A percentile compares a stretch with the other conserved stretches of the same genome.
Evolutionary conservation across 1,140 invertebrate genomes (phyloP).

Genomic region (Drosophila gunungcola): DNA sequence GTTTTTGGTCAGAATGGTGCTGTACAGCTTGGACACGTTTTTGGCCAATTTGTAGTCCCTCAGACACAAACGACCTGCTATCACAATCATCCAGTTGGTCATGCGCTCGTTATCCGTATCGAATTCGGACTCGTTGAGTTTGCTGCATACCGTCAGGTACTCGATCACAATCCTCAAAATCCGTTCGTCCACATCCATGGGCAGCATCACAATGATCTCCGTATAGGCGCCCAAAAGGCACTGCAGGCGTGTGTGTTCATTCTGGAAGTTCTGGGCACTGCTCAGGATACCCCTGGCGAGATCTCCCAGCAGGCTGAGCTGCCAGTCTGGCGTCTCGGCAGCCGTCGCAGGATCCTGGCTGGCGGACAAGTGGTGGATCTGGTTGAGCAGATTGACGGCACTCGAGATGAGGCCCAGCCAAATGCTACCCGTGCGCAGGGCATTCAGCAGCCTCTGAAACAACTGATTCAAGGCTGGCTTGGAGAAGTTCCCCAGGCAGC

Average conservation of each 20-base stretch:
- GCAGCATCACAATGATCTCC: constrained; percentile 66
- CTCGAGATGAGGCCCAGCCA: constrained; percentile 65
- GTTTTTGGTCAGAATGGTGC: constrained; percentile 60
- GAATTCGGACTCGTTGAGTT: constrained; percentile 63
- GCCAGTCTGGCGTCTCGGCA: constrained; percentile 34
- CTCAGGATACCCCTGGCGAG: constrained; percentile 23
- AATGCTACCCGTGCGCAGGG: constrained; percentile 53
- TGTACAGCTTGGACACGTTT: constrained; percentile 55
- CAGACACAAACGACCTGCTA: constrained; percentile 65
- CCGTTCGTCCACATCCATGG: constrained; percentile 19
- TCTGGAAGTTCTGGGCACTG: constrained; percentile 45
- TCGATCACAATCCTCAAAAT: constrained; percentile 66
- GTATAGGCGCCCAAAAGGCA: constrained; percentile 67
- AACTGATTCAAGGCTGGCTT: constrained; percentile 74
- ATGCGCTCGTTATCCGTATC: constrained; percentile 78
- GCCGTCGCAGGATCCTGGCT: constrained; percentile 47
- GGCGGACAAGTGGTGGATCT: constrained; percentile 56
- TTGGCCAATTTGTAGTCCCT: constrained; percentile 58
- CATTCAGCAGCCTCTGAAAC: constrained; percentile 54
- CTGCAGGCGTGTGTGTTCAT: constrained; percentile 49
- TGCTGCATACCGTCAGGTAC: constrained; percentile 63
- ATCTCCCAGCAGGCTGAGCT: constrained; percentile 44
- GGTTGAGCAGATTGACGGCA: constrained; percentile 50
- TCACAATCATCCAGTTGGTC: constrained; percentile 81
- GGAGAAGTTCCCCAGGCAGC: constrained; percentile 60